Conservation (phyloP, 2,797 vertebrate species). For the Tachyglossus aculeatus region DNA sequence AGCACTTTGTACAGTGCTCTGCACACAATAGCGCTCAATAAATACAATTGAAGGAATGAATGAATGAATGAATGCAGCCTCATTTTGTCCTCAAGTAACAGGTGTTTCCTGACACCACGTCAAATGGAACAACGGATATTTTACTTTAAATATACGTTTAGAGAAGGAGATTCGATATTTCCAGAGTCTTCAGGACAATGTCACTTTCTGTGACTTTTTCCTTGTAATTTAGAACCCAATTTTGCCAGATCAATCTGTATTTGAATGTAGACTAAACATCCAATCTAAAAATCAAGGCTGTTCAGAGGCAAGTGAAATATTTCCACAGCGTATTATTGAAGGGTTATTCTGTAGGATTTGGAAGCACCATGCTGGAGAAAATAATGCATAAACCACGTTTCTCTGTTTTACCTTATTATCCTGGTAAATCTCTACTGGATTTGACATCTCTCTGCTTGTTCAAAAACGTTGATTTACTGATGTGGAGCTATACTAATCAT, state of each 20-base stretch:
- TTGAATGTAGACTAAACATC: slow-evolving; percentile 21
- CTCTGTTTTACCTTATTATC: slow-evolving; percentile 45
- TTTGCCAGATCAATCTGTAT: slow-evolving; percentile 42
- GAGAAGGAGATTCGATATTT: slow-evolving; percentile 8
- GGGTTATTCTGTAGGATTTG: slow-evolving; percentile 35
- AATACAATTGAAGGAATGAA: too few relatives aligned
- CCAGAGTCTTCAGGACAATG: not conserved
- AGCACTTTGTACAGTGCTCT: too few relatives aligned
- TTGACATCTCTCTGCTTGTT: slow-evolving; percentile 46
- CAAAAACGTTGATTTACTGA: slow-evolving; percentile 49
- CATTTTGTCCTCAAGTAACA: not conserved
- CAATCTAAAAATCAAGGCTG: slow-evolving; percentile 38
- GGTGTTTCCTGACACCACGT: not conserved
- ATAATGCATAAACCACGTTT: slow-evolving; percentile 41
- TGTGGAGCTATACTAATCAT: slow-evolving; percentile 49
- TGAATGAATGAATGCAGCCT: too few relatives aligned
- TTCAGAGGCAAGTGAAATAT: slow-evolving; percentile 37
- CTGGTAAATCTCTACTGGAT: slow-evolving; percentile 27
- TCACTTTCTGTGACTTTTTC: slow-evolving; percentile 8
- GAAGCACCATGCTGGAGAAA: slow-evolving; percentile 48
- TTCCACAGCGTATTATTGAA: slow-evolving; percentile 39
- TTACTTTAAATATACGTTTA: slow-evolving; percentile 1
- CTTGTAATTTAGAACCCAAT: not conserved
- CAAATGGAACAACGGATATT: not conserved
- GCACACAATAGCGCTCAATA: too few relatives aligned